Conservation (phyloP, 1,140 invertebrate species). For the Lineus longissimus region DNA sequence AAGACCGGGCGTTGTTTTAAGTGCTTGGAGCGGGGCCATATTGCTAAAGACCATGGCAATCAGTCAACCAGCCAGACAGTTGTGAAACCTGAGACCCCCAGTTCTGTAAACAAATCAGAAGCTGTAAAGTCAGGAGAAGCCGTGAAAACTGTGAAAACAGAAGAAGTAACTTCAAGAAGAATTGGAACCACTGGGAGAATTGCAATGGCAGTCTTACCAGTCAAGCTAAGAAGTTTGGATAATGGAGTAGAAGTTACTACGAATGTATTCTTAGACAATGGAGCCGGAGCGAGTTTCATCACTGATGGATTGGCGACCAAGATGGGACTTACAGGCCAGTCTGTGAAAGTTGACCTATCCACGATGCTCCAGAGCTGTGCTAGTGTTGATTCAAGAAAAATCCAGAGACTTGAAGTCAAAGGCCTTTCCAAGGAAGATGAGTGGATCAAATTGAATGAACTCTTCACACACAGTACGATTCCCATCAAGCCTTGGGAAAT, state of each 20-base stretch:
- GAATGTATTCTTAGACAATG: background rate
- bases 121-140: no score
- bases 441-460: background rate
- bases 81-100: no score
- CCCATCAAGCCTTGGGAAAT: background rate
- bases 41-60: no score
- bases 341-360: background rate
- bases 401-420: background rate
- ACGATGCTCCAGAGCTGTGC: background rate
- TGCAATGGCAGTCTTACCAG: slow-evolving; percentile 2
- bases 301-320: background rate
- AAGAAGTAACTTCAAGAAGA: background rate
- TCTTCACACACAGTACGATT: background rate
- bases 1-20: background rate
- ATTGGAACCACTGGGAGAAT: background rate
- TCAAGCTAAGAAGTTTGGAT: background rate
- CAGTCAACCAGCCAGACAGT: no score
- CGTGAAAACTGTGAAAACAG: no score
- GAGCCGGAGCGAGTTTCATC: slow-evolving; percentile 4
- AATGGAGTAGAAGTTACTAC: slow-evolving; percentile 1
- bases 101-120: no score
- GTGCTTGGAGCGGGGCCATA: background rate
- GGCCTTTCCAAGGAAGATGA: background rate
- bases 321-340: background rate
- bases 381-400: background rate